Conservation (phyloP, 1,140 invertebrate species). For the Dendrolimus punctatus region DNA sequence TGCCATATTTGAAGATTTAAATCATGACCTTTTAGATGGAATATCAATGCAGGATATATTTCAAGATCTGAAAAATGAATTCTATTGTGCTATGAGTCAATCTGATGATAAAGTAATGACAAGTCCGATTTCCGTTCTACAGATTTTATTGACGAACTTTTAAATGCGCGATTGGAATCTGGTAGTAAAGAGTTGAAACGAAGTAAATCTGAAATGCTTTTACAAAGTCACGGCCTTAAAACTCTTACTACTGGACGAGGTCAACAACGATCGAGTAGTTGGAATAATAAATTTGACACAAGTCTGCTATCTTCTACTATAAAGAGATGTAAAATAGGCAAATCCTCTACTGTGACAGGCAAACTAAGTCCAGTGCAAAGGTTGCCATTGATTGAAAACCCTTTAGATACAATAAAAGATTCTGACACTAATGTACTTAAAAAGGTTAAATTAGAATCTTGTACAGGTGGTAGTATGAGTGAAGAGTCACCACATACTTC, state of each 20-base stretch:
- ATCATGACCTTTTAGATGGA: conserved; percentile 84
- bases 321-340: conserved; percentile 77
- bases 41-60: conserved; percentile 87
- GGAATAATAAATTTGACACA: conserved; percentile 78
- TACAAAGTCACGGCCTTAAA: conserved; percentile 66
- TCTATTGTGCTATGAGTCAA: conserved; percentile 69
- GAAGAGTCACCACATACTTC: conserved; percentile 54
- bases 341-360: conserved; percentile 62
- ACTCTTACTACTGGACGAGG: conserved; percentile 67
- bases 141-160: conserved; percentile 77
- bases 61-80: conserved; percentile 76
- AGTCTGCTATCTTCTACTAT: conserved; percentile 74
- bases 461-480: conserved; percentile 30
- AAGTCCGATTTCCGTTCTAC: conserved; percentile 72
- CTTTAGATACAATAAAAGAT: conserved; percentile 51
- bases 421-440: conserved; percentile 22
- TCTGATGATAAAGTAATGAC: conserved; percentile 56
- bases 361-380: conserved; percentile 59
- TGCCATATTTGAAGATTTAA: conserved; percentile 87
- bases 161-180: conserved; percentile 69
- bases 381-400: conserved; percentile 30
- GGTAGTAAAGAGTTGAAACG: conserved; percentile 74
- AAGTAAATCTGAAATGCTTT: conserved; percentile 76
- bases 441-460: conserved; percentile 47
- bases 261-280: conserved; percentile 78